Evolutionary conservation across 2,113 vertebrate genomes (phyloP).

Genomic region (Thamnaconus septentrionalis): DNA sequence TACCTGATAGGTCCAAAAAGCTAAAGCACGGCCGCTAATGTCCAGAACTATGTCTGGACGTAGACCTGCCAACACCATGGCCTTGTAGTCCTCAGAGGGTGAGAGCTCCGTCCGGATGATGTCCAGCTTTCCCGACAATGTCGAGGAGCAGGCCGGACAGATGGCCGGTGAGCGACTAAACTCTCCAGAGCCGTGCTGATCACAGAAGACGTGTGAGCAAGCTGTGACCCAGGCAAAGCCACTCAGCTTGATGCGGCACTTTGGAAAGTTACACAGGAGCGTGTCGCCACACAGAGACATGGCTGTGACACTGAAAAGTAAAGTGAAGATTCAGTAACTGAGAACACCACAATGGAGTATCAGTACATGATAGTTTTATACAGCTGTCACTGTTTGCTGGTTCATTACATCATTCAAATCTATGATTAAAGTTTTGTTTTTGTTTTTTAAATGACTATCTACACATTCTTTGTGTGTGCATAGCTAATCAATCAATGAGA

Average conservation of each 20-base stretch:
- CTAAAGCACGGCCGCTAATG: constrained; percentile 82
- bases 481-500: no score
- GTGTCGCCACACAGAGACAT: constrained; percentile 85
- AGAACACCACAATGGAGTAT: neutral
- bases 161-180: constrained; percentile 84
- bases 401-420: no score
- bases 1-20: constrained; percentile 92
- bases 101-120: constrained; percentile 85
- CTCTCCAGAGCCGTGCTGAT: constrained; percentile 86
- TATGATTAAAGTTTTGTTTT: no score
- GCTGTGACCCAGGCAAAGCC: constrained; percentile 88
- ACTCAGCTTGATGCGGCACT: constrained; percentile 81
- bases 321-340: neutral
- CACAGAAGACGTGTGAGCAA: constrained; percentile 89
- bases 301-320: constrained; percentile 9
- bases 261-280: constrained; percentile 86
- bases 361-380: no score
- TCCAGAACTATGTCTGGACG: constrained; percentile 85
- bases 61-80: constrained; percentile 86
- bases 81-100: constrained; percentile 87
- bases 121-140: constrained; percentile 86
- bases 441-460: no score
- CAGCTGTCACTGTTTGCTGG: no score
- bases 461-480: no score
- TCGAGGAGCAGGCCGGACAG: constrained; percentile 86